These are phyloP conservation scores for Sisor rabdophorus DNA, from an alignment of 2,113 vertebrate genomes.

Conservation along the genomic window DNA sequence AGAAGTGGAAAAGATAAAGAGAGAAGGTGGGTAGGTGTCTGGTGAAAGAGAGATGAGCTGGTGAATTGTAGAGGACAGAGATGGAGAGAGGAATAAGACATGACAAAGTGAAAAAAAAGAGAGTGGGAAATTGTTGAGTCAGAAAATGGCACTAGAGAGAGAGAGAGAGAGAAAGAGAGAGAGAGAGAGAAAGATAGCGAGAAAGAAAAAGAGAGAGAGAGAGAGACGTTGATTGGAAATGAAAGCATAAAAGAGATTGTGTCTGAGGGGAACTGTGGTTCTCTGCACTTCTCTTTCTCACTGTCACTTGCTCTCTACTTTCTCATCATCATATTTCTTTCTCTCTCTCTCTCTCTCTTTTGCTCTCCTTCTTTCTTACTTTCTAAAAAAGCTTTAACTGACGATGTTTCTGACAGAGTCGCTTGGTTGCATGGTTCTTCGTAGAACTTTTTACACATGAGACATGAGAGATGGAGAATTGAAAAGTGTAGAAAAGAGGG, in stretches of 20 bases:
- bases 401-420: not conserved
- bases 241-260: slow-evolving; percentile 11
- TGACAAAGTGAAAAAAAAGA: not conserved
- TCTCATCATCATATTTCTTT: not conserved
- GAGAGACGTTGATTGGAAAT: not conserved
- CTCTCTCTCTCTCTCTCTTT: slow-evolving; percentile 13
- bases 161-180: not conserved
- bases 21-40: not conserved
- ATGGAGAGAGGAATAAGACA: not conserved
- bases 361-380: not conserved
- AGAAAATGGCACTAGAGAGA: slow-evolving; percentile 21
- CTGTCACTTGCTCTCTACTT: slow-evolving; percentile 3
- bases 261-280: not conserved
- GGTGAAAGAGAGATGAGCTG: slow-evolving; percentile 10
- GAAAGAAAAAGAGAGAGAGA: not conserved
- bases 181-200: not conserved
- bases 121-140: slow-evolving; percentile 19
- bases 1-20: not conserved
- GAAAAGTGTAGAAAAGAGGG: not conserved
- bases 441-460: not conserved
- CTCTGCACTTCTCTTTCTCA: slow-evolving; percentile 4
- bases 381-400: not conserved
- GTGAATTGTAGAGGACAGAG: not conserved
- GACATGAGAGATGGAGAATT: not conserved
- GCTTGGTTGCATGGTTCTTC: not conserved